Evolutionary conservation across 2,797 vertebrate genomes (phyloP).

Genomic region (Crenuchus spilurus): DNA sequence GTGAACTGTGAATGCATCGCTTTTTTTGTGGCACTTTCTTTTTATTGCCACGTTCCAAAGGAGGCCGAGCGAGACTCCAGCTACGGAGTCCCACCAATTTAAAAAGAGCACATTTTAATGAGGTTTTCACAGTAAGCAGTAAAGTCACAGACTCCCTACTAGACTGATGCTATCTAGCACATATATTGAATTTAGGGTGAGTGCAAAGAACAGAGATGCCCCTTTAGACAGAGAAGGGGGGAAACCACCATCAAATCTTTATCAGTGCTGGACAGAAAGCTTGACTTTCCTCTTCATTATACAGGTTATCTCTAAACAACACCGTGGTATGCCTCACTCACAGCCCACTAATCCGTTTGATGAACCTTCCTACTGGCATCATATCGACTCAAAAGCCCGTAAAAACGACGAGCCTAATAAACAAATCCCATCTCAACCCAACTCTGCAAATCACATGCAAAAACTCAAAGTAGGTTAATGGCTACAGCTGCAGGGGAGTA

Average conservation of each 20-base stretch:
- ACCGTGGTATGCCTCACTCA: slow-evolving; percentile 64
- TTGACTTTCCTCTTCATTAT: slow-evolving; percentile 44
- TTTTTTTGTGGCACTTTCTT: not conserved
- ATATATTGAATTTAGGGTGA: slow-evolving; percentile 25
- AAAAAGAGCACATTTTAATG: slow-evolving; percentile 25
- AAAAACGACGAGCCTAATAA: slow-evolving; percentile 39
- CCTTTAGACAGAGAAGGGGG: not conserved
- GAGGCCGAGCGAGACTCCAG: not conserved
- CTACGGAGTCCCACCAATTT: slow-evolving; percentile 7
- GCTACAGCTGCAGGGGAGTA: slow-evolving; percentile 45
- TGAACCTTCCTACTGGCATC: slow-evolving; percentile 40
- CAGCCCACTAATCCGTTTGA: slow-evolving; percentile 68
- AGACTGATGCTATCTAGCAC: slow-evolving; percentile 27
- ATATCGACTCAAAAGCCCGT: slow-evolving; percentile 39
- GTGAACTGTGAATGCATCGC: not conserved
- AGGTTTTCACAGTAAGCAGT: slow-evolving; percentile 9
- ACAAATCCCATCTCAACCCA: slow-evolving; percentile 35
- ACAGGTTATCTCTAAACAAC: slow-evolving; percentile 71
- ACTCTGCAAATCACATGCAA: slow-evolving; percentile 36
- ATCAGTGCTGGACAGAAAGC: slow-evolving; percentile 40
- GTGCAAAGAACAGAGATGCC: slow-evolving; percentile 3
- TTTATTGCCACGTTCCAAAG: not conserved
- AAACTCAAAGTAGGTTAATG: slow-evolving; percentile 59
- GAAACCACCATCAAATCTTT: slow-evolving; percentile 45
- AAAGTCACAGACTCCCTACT: not conserved